phyloP scores from a whole-genome alignment of 2,113 vertebrate species.

The Pomatorhinus ruficollis region DNA sequence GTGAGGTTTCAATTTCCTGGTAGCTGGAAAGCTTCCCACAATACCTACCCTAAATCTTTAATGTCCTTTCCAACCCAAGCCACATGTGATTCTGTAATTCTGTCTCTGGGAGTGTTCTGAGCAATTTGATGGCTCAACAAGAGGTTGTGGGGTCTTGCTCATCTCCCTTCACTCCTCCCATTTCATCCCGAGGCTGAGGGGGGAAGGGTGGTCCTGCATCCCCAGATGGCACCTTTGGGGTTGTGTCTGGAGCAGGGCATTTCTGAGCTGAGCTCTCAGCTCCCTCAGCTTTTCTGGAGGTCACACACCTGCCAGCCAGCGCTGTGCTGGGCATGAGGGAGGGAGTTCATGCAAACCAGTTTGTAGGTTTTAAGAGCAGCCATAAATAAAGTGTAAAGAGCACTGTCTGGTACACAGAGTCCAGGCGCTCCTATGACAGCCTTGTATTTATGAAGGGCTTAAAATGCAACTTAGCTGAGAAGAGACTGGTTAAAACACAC shows the following conservation, averaged over 20 bases:
- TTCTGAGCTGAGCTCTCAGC: not conserved
- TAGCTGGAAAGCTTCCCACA: not conserved
- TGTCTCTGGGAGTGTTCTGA: not conserved
- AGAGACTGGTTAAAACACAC: not conserved
- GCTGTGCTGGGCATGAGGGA: rapidly evolving
- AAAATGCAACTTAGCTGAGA: not conserved
- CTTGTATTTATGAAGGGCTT: conserved; percentile 41
- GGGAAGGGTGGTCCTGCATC: rapidly evolving
- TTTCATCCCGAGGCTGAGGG: rapidly evolving
- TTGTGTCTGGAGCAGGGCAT: rapidly evolving
- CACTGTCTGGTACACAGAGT: conserved; percentile 3
- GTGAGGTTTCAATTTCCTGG: not conserved
- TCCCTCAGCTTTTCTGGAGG: not conserved
- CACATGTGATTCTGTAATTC: not conserved
- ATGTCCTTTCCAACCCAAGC: not conserved
- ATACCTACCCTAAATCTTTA: not conserved
- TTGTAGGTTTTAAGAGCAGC: not conserved
- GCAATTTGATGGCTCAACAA: not conserved
- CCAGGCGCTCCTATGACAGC: conserved; percentile 5
- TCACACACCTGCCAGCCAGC: not conserved
- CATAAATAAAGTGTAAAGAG: conserved; percentile 42
- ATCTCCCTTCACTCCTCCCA: rapidly evolving
- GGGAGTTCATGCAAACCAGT: not conserved
- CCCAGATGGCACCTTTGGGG: rapidly evolving
- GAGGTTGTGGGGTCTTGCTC: not conserved